Conservation (phyloP, 2,888 invertebrate species). For the Harpagoxenus sublaevis region DNA sequence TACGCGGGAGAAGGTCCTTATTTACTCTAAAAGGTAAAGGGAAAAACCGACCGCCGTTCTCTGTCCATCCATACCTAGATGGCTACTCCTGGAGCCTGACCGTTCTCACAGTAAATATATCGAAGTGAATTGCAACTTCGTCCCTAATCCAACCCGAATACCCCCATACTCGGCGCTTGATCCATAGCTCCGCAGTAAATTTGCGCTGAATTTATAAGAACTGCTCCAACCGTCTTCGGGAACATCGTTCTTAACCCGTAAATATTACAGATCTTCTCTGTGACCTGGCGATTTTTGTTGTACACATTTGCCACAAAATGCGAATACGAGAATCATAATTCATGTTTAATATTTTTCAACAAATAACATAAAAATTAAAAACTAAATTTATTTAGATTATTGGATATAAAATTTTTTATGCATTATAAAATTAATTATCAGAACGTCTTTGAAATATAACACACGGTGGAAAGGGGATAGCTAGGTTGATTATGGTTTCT, state of each 20-base stretch:
- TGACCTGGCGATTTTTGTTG: neutral
- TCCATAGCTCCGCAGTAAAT: conserved; percentile 81
- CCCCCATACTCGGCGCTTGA: conserved; percentile 70
- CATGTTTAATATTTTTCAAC: neutral
- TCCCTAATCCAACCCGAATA: conserved; percentile 76
- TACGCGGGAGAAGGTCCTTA: conserved; percentile 65
- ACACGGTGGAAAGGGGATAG: neutral
- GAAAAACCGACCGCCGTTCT: conserved; percentile 63
- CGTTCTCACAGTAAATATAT: conserved; percentile 86
- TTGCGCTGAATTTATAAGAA: conserved; percentile 78
- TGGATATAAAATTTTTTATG: neutral
- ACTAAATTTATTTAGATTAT: neutral
- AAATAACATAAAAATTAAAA: neutral
- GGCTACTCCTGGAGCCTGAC: conserved; percentile 77
- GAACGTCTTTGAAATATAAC: neutral
- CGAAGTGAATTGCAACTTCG: conserved; percentile 86
- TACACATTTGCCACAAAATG: neutral
- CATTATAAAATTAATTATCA: neutral
- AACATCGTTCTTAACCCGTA: conserved; percentile 32
- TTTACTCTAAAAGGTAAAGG: conserved; percentile 78
- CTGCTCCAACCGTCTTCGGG: conserved; percentile 44
- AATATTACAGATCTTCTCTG: conserved; percentile 24
- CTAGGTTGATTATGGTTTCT: neutral
- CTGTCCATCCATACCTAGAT: conserved; percentile 71
- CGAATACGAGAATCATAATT: neutral